These are phyloP conservation scores for Passer montanus DNA, from an alignment of 2,113 vertebrate species.

Conservation along the genomic window DNA sequence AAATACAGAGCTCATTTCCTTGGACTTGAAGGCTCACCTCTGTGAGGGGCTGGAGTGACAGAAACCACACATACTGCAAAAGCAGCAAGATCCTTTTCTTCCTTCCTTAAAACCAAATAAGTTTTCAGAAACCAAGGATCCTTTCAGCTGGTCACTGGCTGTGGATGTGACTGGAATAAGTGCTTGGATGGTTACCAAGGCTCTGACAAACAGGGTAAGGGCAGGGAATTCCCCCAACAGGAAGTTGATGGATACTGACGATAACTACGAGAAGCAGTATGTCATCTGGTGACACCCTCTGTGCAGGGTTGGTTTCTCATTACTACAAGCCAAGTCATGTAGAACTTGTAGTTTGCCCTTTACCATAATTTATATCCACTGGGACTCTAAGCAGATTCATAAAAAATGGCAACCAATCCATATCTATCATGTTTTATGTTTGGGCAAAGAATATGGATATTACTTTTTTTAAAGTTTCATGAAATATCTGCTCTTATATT, in stretches of 20 bases:
- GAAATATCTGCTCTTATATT: conserved; percentile 30
- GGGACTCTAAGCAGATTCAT: conserved; percentile 39
- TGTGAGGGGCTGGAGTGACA: not conserved
- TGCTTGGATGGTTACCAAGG: not conserved
- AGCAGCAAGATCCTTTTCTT: not conserved
- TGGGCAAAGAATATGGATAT: conserved; percentile 49
- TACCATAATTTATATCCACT: conserved; percentile 53
- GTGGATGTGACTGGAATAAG: not conserved
- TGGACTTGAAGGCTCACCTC: not conserved
- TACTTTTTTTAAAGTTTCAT: conserved; percentile 62
- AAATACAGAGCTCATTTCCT: not conserved
- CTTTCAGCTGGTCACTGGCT: not conserved
- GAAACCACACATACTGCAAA: not conserved
- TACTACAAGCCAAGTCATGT: conserved; percentile 40
- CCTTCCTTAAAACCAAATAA: not conserved
- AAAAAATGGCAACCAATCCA: conserved; percentile 49
- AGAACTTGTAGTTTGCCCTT: conserved; percentile 55
- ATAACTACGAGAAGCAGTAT: not conserved
- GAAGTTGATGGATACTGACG: not conserved
- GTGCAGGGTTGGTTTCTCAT: conserved; percentile 46
- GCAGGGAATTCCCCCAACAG: not conserved
- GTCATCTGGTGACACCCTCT: not conserved
- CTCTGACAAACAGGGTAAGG: not conserved
- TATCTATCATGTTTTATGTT: conserved; percentile 59
- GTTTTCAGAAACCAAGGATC: not conserved